Base-by-base conservation (phyloP, 2,113 vertebrate genomes). In the Chitala chitala region DNA sequence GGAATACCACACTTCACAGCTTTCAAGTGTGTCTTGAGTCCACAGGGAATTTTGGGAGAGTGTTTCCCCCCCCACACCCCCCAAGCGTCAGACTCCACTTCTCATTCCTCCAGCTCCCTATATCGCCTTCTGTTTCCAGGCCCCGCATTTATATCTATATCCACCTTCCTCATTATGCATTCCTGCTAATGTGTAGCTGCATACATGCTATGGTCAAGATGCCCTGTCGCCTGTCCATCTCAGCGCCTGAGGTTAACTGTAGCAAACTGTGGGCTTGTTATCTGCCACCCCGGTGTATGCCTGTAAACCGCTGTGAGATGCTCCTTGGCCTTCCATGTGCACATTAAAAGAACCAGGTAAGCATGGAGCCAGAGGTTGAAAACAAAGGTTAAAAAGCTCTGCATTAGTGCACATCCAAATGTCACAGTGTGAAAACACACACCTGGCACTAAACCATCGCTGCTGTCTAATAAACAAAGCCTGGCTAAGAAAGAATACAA, bases 1-100 rank as follows among this genome's bases (percentile, higher is more conserved):
- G 90, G 87, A 90, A 89, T 84, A 84, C 79, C 86, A 90, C 90
- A 92, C 89, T 89, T 90, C 90, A 90, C 87, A 89, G 89, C 90
- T 89, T 91, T 89, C 88, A 88, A 89, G 86, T 88, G 86, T 81
- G 84, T 87, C 84, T 89, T 82, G 78, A 83, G 81, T 82, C 88
- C 85, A 86, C 80, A 80, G 89, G 87, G 90, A 91, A 88, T 91
- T 85, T 82, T 29, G 70, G 22, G 75, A 76, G 58, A 80, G 75
- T 85, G 44, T 31, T 51, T 26, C 17, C 15, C 26, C 68, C 48
- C 66, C n/a, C 4, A 12, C 31, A 29, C 51, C n/a, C 50, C 51
- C 31, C 33, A 3, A 13, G 24, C 1, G 36, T 29, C 33, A 26
- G n/a, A 53, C 69, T 8, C 31, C 6, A 22, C 24, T 10, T 10